A percentile compares a stretch with the other conserved stretches of the same genome.
Evolutionary conservation across 2,888 invertebrate genomes (phyloP).

Genomic region (Caradrina kadenii): DNA sequence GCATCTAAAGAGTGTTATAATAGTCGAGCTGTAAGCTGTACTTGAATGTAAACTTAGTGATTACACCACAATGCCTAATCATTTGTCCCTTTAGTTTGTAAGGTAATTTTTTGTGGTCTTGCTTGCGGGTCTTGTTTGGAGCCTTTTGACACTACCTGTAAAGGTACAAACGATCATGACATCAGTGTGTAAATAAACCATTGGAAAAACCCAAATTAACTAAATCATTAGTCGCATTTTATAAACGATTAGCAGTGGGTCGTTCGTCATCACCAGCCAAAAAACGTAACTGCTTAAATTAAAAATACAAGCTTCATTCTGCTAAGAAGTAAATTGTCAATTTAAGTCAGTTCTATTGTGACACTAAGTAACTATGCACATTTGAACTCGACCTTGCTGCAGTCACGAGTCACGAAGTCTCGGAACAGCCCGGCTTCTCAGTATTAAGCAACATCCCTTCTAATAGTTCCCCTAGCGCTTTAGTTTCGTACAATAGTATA

Average conservation of each 20-base stretch:
- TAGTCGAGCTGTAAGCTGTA: slow-evolving; percentile 30
- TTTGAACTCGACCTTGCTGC: slow-evolving; percentile 71
- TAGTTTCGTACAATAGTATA: slow-evolving; percentile 41
- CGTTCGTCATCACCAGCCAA: not conserved
- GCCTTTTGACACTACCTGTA: slow-evolving; percentile 4
- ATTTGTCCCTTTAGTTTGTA: slow-evolving; percentile 40
- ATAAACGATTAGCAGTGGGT: not conserved
- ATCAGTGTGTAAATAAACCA: not conserved
- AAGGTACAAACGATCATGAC: not conserved
- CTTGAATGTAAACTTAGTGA: slow-evolving; percentile 39
- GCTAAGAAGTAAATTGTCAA: slow-evolving; percentile 11
- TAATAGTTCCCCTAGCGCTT: slow-evolving; percentile 67
- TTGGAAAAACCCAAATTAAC: not conserved
- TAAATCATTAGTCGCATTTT: not conserved
- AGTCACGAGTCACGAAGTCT: slow-evolving; percentile 70
- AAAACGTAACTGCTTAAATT: not conserved
- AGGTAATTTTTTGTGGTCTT: slow-evolving; percentile 51
- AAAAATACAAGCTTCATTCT: slow-evolving; percentile 2
- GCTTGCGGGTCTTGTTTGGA: not conserved
- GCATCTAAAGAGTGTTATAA: slow-evolving; percentile 31
- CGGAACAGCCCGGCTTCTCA: slow-evolving; percentile 49
- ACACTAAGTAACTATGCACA: slow-evolving; percentile 66
- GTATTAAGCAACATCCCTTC: slow-evolving; percentile 75
- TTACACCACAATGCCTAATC: slow-evolving; percentile 44
- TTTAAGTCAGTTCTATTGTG: slow-evolving; percentile 29